Base-by-base conservation (phyloP, 2,888 invertebrate species). In the Ptychoptera albimana region DNA sequence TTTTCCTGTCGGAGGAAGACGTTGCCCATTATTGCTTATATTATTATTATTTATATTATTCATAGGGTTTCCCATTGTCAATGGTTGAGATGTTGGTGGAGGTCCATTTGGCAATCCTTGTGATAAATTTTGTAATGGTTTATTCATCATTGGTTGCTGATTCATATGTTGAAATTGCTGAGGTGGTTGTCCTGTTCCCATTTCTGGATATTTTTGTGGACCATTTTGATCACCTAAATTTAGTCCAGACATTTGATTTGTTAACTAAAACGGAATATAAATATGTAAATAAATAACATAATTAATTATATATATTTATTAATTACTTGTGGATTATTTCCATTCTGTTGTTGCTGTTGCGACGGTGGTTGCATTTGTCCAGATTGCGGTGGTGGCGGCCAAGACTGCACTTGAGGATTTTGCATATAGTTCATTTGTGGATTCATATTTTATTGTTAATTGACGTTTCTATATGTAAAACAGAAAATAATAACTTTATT, bases 1-100 rank as follows among this genome's bases (percentile, higher is more conserved):
- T 11, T 41, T 32, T 5, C 8, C 14, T 32, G 12, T 13, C 40
- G 43, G 46, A 8, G 11, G 37, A 12, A 14, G 14, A 12, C 12
- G 37, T 13, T 15, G 14, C 12, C 13, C 12, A 37, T 6, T 15
- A 12, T 3, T 12, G 16, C 13, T 35, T 12, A 30, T 30, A 16
- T 37, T 30, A 43, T 30, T 37, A 8, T 30, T 32, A 34, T 16
- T 32, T 4, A 41, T 37, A 8, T 30, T 32, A 34, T 16, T 32
- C 11, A 41, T 36, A 31, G 6, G 39, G 39, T 43, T 30, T 30
- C 30, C 29, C 13, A 29, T 34, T 8, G 34, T 6, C 16, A 42
- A 34, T n/a, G 11, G 39, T 16, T 46, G 45, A 7, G 16, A 31
- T 42, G 30, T 35, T n/a, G 48, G 48, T 30, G 51, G 50, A 14